Conservation (phyloP, 2,797 vertebrate genomes). For the Macrochelys suwanniensis region DNA sequence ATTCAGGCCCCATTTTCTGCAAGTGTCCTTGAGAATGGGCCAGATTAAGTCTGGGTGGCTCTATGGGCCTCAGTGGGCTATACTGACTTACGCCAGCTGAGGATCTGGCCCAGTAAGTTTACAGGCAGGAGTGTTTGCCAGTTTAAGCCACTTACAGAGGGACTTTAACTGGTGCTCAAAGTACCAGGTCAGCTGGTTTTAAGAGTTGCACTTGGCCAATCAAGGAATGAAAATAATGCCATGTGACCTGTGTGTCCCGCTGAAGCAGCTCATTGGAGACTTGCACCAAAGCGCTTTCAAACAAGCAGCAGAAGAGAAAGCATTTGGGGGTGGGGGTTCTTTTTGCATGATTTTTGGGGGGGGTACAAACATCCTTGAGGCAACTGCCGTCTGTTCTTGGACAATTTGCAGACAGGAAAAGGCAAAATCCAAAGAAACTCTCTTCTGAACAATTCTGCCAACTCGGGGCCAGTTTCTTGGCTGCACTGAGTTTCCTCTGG, state of each 20-base stretch:
- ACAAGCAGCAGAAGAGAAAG: not conserved
- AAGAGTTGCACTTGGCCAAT: not conserved
- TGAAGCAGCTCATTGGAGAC: not conserved
- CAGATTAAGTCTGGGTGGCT: not conserved
- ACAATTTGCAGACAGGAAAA: not conserved
- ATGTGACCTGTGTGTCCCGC: not conserved
- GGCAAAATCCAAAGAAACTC: not conserved
- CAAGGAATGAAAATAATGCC: not conserved
- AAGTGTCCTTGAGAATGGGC: rapidly evolving
- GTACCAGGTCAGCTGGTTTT: not conserved
- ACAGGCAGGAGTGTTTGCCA: not conserved
- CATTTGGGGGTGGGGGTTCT: not conserved
- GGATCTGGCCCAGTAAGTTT: not conserved
- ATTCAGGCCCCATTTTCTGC: rapidly evolving
- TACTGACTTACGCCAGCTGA: not conserved
- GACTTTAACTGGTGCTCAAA: not conserved
- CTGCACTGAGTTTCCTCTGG: not conserved
- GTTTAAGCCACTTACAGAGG: not conserved
- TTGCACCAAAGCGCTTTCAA: not conserved
- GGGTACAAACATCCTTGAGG: not conserved
- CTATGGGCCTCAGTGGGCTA: not conserved
- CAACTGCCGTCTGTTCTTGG: not conserved
- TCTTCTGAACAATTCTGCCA: not conserved
- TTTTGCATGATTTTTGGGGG: not conserved
- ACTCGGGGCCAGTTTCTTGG: not conserved